Conservation (phyloP, 2,113 vertebrate species). For the Dascyllus trimaculatus region DNA sequence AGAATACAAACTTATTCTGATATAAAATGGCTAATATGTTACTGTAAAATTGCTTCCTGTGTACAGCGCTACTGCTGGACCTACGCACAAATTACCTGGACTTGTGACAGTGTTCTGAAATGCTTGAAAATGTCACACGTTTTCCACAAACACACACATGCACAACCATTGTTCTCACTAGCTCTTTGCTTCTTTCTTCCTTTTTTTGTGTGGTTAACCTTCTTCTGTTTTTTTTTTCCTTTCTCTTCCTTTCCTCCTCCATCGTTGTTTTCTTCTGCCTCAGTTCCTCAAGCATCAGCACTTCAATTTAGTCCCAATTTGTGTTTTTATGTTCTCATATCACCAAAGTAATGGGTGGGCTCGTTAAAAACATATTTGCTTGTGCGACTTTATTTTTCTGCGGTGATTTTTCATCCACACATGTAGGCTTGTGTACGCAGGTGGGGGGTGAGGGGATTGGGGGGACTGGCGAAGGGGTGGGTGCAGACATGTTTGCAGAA, state of each 20-base stretch:
- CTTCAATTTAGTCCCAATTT: slow-evolving; percentile 83
- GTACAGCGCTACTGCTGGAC: not conserved
- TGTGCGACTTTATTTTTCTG: slow-evolving; percentile 77
- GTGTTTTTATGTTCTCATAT: slow-evolving; percentile 78
- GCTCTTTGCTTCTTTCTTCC: slow-evolving; percentile 5
- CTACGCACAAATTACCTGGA: slow-evolving; percentile 19
- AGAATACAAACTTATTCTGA: not conserved
- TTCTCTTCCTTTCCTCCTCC: slow-evolving; percentile 1
- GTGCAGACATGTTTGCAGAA: slow-evolving; percentile 32
- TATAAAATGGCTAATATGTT: not conserved
- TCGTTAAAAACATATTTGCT: slow-evolving; percentile 86
- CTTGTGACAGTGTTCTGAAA: slow-evolving; percentile 19
- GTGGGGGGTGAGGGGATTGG: not conserved
- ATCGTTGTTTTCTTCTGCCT: slow-evolving; percentile 25
- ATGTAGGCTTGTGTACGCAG: slow-evolving; percentile 63
- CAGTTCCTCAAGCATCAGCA: slow-evolving; percentile 72
- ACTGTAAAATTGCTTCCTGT: not conserved
- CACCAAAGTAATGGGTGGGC: slow-evolving; percentile 80
- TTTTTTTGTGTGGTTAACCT: slow-evolving; percentile 20
- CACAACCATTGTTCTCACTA: not conserved
- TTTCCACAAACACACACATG: slow-evolving; percentile 11
- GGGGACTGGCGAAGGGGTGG: slow-evolving; percentile 1
- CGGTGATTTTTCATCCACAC: slow-evolving; percentile 75
- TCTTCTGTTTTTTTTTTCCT: not conserved
- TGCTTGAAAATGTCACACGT: slow-evolving; percentile 42